These are phyloP conservation scores for Brachionus sp. DNA, from an alignment of 1,140 invertebrate genomes.

Conservation along the genomic window DNA sequence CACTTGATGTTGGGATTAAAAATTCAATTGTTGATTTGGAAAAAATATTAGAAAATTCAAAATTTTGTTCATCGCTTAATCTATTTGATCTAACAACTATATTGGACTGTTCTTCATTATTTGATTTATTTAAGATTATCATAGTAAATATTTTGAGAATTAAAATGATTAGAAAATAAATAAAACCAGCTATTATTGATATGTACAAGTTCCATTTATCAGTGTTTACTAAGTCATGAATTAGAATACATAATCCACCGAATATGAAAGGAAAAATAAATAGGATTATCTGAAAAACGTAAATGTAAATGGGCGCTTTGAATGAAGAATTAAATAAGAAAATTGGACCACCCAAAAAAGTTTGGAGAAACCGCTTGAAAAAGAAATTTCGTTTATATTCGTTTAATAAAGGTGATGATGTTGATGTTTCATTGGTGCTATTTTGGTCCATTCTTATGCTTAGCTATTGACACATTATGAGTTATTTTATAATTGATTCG, in stretches of 20 bases:
- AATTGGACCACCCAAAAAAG: slow-evolving; percentile 57
- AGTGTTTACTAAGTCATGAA: slow-evolving; percentile 50
- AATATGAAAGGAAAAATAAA: slow-evolving; percentile 54
- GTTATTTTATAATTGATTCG: too few relatives aligned
- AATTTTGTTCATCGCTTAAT: slow-evolving; percentile 29
- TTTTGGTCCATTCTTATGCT: not conserved
- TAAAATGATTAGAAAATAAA: slow-evolving; percentile 52
- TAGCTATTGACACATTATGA: not conserved
- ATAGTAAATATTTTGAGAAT: slow-evolving; percentile 49
- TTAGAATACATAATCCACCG: slow-evolving; percentile 53
- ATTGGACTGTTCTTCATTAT: not conserved
- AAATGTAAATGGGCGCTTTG: slow-evolving; percentile 56
- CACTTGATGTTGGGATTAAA: not conserved
- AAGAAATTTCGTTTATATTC: slow-evolving; percentile 61
- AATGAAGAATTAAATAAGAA: slow-evolving; percentile 53
- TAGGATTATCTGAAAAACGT: slow-evolving; percentile 52
- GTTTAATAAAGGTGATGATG: slow-evolving; percentile 56
- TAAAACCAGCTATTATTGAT: slow-evolving; percentile 47
- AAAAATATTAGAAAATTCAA: not conserved
- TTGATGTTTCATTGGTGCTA: not conserved
- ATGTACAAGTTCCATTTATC: slow-evolving; percentile 47
- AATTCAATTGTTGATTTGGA: slow-evolving; percentile 9
- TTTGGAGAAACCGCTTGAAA: slow-evolving; percentile 58
- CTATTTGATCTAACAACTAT: not conserved
- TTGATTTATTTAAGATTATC: not conserved